Evolutionary conservation across 2,113 vertebrate species (phyloP).

Genomic region (cat (Felis catus)): F.catus_Fca126_mat1.0 CM031426.1:2507501-2508000

Average conservation of each 20-base stretch:
- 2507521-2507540: too few species aligned
- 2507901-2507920: too few species aligned
- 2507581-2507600: too few species aligned
- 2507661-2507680: not conserved
- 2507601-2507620: not conserved
- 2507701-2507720: not conserved
- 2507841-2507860: not conserved
- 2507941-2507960: not conserved
- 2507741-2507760: not conserved
- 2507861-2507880: fast-evolving
- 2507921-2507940: not conserved
- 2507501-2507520: too few species aligned
- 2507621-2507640: not conserved
- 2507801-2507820: too few species aligned
- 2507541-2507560: too few species aligned
- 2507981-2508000: not conserved
- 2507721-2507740: not conserved
- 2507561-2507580: too few species aligned
- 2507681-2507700: not conserved
- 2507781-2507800: not conserved
- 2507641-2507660: too few species aligned
- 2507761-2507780: not conserved
- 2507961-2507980: too few species aligned
- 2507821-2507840: not conserved
- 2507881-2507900: fast-evolving